These are phyloP conservation scores for Mythimna vitellina DNA, from an alignment of 2,888 invertebrate genomes.

Conservation along the genomic window DNA sequence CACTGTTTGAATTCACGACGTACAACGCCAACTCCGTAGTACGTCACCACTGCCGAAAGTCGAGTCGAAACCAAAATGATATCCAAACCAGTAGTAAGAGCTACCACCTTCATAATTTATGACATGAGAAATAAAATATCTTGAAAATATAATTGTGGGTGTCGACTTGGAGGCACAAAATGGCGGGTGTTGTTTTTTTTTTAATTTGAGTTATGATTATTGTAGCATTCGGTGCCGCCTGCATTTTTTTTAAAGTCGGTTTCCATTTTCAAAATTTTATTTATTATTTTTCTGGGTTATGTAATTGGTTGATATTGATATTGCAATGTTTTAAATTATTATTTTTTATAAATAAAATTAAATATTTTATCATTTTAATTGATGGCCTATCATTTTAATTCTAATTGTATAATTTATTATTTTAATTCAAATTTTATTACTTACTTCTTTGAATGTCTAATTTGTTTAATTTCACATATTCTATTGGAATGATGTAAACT, in stretches of 20 bases:
- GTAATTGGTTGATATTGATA: constrained; percentile 41
- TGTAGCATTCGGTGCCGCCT: constrained; percentile 58
- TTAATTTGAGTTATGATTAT: constrained; percentile 65
- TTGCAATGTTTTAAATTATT: neutral
- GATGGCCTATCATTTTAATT: too few relatives aligned
- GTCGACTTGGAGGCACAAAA: constrained; percentile 69
- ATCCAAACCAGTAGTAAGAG: constrained; percentile 38
- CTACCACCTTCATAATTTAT: constrained; percentile 72
- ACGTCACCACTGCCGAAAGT: too few relatives aligned
- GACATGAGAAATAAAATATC: constrained; percentile 76
- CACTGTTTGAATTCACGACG: too few relatives aligned
- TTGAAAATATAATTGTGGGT: constrained; percentile 83
- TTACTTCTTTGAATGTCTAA: too few relatives aligned
- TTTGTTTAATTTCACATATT: too few relatives aligned
- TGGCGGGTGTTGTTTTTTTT: constrained; percentile 53
- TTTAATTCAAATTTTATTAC: too few relatives aligned
- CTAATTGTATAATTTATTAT: too few relatives aligned
- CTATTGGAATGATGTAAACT: too few relatives aligned
- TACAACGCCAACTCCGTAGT: too few relatives aligned
- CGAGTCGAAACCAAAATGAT: neutral
- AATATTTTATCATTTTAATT: too few relatives aligned
- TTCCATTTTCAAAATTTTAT: constrained; percentile 49
- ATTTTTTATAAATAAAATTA: too few relatives aligned
- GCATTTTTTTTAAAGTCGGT: constrained; percentile 42
- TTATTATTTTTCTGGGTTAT: constrained; percentile 38